phyloP scores from a whole-genome alignment of 2,888 invertebrate genomes.

The Daptonema setosum region DNA sequence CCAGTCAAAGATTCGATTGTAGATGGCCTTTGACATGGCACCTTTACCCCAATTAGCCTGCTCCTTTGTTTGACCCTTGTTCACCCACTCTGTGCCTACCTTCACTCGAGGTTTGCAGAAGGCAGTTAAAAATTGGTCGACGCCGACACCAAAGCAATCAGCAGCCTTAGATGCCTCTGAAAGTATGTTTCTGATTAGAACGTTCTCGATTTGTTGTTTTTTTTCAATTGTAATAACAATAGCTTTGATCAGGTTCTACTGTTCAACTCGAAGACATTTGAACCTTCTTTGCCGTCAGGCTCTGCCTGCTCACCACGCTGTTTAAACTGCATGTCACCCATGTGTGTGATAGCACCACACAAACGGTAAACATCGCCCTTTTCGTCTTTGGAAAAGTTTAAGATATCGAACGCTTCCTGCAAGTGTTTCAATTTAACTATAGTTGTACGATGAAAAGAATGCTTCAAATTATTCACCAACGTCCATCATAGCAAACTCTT shows the following conservation, averaged over 20 bases:
- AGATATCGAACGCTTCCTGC: conserved; percentile 91
- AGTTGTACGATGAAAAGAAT: no score
- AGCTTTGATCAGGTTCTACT: not conserved
- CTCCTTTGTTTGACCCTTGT: conserved; percentile 30
- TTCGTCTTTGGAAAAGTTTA: conserved; percentile 88
- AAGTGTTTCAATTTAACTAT: conserved; percentile 2
- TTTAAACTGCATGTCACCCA: conserved; percentile 99
- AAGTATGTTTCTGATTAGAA: not conserved
- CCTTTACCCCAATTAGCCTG: conserved; percentile 37
- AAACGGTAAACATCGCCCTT: conserved; percentile 88
- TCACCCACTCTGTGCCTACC: conserved; percentile 28
- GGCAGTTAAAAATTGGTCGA: conserved; percentile 25
- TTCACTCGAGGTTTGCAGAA: conserved; percentile 31
- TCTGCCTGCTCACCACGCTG: conserved; percentile 98
- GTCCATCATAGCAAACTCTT: conserved; percentile 46
- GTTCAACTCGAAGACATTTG: conserved; percentile 15
- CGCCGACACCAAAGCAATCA: conserved; percentile 16
- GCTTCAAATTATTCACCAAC: conserved; percentile 4
- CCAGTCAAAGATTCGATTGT: conserved; percentile 42
- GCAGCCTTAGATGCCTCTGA: conserved; percentile 7
- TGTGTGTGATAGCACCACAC: conserved; percentile 90
- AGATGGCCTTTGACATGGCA: conserved; percentile 33
- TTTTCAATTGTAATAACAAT: conserved; percentile 10
- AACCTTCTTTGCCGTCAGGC: conserved; percentile 39
- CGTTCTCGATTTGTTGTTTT: not conserved